Base-by-base conservation (phyloP, 2,113 vertebrate species). In the Ornithorhynchus anatinus region DNA sequence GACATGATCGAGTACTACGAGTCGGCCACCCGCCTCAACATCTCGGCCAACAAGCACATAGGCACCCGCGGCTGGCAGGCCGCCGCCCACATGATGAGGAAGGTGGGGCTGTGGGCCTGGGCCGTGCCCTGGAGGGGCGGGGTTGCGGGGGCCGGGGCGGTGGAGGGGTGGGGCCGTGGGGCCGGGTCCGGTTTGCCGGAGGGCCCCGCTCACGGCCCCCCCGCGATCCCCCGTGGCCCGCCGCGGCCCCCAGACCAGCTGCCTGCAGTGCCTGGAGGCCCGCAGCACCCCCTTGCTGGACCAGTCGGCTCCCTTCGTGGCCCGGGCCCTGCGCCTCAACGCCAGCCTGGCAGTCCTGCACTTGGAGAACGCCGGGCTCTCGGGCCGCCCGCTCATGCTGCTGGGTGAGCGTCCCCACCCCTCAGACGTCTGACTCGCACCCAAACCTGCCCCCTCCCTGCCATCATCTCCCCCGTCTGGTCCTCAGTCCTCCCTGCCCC, bases 1-100 rank as follows among this genome's bases (percentile, higher is more conserved):
- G 97, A 99, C 80, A 99, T 98, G 97, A 97, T 99, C 0, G 97
- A 99, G 61, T 99, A 98, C 70, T 99, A 99, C 0, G 97, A 99
- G 86, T 98, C 97, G 0, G 97, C 97, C 42, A 97, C 96, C 0
- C 97, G 98, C 87, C 96, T 99, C 87, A 98, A 98, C 90, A 98
- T 99, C 90, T 96, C 96, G 77, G 95, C 90, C 78, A 99, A 99
- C 91, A 98, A 97, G 84, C 96, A 98, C 95, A 97, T 99, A 0
- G 97, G 97, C 81, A 94, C 95, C 0, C 92, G 97, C 0, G 97
- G 97, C 68, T 99, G 97, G 97, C 97, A 99, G 90, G 97, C 97
- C 0, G 97, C 97, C 0, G 95, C 97, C 1, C 96, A 97, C 85
- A 98, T 99, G 96, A 97, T 98, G 95, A 95, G 96, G 62, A 99